Evolutionary conservation across 2,113 vertebrate species (phyloP).

Genomic region (Stegastes partitus): DNA sequence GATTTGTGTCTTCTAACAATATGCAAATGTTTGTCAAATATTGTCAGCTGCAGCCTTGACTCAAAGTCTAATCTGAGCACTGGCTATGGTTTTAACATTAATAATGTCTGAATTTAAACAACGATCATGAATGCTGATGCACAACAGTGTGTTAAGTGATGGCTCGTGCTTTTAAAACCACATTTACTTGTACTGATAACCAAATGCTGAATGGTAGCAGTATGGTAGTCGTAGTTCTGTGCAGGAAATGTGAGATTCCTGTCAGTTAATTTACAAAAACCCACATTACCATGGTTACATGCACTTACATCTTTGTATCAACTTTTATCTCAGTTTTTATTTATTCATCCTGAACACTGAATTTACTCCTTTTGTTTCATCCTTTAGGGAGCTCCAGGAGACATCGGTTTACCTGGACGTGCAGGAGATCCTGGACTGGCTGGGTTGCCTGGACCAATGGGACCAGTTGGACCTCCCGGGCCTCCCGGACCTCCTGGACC

Average conservation of each 20-base stretch:
- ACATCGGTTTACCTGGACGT: slow-evolving; percentile 81
- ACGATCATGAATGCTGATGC: slow-evolving; percentile 11
- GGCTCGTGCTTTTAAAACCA: neutral
- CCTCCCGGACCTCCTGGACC: slow-evolving; percentile 88
- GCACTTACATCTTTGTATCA: neutral
- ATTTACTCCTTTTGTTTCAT: neutral
- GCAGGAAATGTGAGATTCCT: too few species aligned
- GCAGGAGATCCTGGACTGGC: slow-evolving; percentile 87
- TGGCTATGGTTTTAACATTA: slow-evolving; percentile 43
- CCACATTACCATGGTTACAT: neutral
- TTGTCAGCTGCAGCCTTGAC: slow-evolving; percentile 17
- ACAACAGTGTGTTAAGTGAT: neutral
- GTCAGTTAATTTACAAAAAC: too few species aligned
- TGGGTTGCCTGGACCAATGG: slow-evolving; percentile 91
- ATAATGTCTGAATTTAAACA: slow-evolving; percentile 20
- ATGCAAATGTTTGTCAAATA: slow-evolving; percentile 59
- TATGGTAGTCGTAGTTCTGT: neutral
- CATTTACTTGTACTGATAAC: neutral
- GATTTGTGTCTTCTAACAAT: slow-evolving; percentile 58
- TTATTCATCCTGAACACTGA: too few species aligned
- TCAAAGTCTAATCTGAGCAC: slow-evolving; percentile 42
- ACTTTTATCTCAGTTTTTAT: neutral
- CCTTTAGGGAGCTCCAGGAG: slow-evolving; percentile 88
- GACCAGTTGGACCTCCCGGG: slow-evolving; percentile 89
- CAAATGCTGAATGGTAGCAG: neutral